Evolutionary conservation across 2,113 vertebrate genomes (phyloP).

Genomic region (Cochlearius cochlearius): DNA sequence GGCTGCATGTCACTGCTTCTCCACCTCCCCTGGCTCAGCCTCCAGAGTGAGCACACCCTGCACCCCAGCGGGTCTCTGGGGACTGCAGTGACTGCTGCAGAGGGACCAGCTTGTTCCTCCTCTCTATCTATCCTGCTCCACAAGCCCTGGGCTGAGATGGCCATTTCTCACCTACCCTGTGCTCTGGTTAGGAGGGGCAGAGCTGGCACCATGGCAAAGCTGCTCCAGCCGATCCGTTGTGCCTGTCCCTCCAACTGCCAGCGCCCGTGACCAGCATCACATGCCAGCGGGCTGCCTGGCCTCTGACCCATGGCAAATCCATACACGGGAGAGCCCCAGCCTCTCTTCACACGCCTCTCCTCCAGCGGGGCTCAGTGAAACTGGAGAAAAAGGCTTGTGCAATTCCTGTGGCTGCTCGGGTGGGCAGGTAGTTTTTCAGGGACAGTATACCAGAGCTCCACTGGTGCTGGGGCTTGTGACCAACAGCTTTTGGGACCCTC

Average conservation of each 20-base stretch:
- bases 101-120: background rate
- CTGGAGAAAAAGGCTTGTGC: background rate
- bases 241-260: background rate
- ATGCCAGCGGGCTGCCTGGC: background rate
- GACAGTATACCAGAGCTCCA: background rate
- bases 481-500: background rate
- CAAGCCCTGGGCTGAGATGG: background rate
- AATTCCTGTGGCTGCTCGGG: background rate
- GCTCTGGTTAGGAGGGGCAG: background rate
- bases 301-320: background rate
- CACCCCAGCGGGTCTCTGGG: background rate
- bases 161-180: background rate
- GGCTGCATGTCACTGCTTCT: background rate
- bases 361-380: background rate
- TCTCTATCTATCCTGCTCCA: rapidly evolving
- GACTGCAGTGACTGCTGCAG: background rate
- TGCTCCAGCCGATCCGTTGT: rapidly evolving
- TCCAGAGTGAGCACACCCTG: background rate
- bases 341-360: background rate
- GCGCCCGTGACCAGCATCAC: rapidly evolving
- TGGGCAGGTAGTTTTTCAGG: background rate
- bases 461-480: rapidly evolving
- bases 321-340: background rate
- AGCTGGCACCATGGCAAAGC: background rate
- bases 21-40: rapidly evolving